These are phyloP conservation scores for Morphnarchus princeps DNA, from an alignment of 2,113 vertebrate species.

Conservation along the genomic window DNA sequence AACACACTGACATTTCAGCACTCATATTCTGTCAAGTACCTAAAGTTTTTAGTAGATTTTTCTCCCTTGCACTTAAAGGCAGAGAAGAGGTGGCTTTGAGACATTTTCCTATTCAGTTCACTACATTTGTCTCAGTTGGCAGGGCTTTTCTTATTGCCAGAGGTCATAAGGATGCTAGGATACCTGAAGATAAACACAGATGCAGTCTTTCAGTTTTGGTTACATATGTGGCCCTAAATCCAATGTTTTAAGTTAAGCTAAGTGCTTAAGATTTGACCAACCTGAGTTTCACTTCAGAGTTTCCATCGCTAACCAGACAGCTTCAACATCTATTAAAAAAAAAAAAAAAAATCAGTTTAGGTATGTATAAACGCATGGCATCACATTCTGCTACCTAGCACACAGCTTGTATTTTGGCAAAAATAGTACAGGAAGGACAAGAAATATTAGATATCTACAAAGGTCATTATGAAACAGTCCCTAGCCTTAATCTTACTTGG, in stretches of 20 bases:
- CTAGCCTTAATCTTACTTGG: neutral
- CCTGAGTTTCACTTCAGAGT: neutral
- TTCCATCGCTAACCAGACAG: neutral
- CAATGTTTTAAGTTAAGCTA: neutral
- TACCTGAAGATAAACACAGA: neutral
- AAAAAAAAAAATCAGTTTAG: neutral
- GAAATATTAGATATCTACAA: neutral
- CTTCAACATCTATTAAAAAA: neutral
- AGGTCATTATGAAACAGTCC: neutral
- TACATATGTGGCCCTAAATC: neutral
- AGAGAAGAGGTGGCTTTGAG: neutral
- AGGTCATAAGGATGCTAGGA: neutral
- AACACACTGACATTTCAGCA: neutral
- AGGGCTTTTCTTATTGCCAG: neutral
- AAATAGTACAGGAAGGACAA: neutral
- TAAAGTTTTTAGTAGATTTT: neutral
- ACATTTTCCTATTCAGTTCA: neutral
- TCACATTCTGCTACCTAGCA: neutral
- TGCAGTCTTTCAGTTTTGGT: neutral
- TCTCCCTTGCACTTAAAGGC: neutral
- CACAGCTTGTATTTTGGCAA: neutral
- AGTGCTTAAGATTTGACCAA: neutral
- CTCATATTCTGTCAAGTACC: neutral
- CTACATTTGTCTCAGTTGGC: neutral
- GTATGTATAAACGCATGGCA: neutral